Percentiles rank a stretch among this genome's conserved stretches.
phyloP scores from a whole-genome alignment of 2,888 invertebrate species.

The Sarcophaga subvicina region DNA sequence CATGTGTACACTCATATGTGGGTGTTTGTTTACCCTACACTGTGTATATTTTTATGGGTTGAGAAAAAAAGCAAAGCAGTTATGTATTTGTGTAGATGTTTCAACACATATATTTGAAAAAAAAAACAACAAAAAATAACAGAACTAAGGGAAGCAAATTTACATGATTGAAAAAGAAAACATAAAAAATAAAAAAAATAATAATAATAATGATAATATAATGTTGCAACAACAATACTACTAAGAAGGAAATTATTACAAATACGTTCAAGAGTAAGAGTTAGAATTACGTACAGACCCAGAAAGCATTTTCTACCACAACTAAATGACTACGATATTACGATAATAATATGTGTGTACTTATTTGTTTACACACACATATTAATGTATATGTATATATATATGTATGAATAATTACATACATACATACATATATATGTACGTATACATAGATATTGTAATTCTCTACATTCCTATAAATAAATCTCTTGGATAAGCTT shows the following conservation, averaged over 20 bases:
- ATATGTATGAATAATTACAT: too few relatives aligned
- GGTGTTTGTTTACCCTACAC: neutral
- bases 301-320: too few relatives aligned
- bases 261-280: too few relatives aligned
- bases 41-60: neutral
- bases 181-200: constrained; percentile 23
- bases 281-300: too few relatives aligned
- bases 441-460: too few relatives aligned
- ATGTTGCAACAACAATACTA: neutral
- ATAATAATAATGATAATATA: neutral
- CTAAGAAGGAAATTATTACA: neutral
- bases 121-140: neutral
- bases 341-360: too few relatives aligned
- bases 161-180: constrained; percentile 40
- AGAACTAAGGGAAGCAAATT: constrained; percentile 52
- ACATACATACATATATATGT: too few relatives aligned
- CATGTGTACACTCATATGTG: neutral
- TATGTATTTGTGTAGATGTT: neutral
- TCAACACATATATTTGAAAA: neutral
- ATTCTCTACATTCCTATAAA: too few relatives aligned
- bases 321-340: too few relatives aligned
- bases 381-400: too few relatives aligned
- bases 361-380: too few relatives aligned
- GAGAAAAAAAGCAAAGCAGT: neutral
- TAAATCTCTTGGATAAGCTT: too few relatives aligned